These are phyloP conservation scores for Zaprionus camerounensis DNA, from an alignment of 1,140 invertebrate species.

Conservation along the genomic window DNA sequence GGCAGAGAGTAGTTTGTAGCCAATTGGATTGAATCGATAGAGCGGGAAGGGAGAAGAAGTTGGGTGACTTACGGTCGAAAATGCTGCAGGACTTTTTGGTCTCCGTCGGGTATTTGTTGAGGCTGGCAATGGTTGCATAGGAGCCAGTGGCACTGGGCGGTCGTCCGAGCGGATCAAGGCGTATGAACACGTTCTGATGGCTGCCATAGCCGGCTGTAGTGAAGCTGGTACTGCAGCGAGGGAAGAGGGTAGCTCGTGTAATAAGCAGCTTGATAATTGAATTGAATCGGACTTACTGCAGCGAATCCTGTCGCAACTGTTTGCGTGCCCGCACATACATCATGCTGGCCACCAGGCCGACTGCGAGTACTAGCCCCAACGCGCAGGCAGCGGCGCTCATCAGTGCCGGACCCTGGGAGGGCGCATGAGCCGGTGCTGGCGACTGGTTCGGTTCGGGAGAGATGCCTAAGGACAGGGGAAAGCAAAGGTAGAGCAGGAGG, in stretches of 20 bases:
- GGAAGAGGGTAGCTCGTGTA: not conserved
- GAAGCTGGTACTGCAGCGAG: conserved; percentile 86
- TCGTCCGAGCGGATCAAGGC: conserved; percentile 87
- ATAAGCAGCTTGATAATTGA: conserved; percentile 25
- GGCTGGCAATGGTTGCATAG: conserved; percentile 92
- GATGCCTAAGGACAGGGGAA: conserved; percentile 52
- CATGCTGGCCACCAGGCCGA: conserved; percentile 89
- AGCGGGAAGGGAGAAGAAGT: not conserved
- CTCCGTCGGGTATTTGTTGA: conserved; percentile 87
- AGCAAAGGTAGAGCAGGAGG: conserved; percentile 11
- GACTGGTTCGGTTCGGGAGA: conserved; percentile 83
- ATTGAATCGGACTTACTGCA: conserved; percentile 87
- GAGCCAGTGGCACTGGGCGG: conserved; percentile 91
- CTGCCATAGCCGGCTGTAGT: conserved; percentile 89
- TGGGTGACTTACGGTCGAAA: conserved; percentile 77
- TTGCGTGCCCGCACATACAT: conserved; percentile 92
- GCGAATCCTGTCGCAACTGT: conserved; percentile 89
- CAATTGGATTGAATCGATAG: not conserved
- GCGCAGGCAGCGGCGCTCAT: conserved; percentile 90
- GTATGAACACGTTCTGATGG: conserved; percentile 89
- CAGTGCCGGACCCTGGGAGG: conserved; percentile 77
- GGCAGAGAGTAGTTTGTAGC: conserved; percentile 19
- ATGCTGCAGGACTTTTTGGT: conserved; percentile 83
- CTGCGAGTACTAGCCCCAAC: conserved; percentile 89
- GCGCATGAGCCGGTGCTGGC: conserved; percentile 79